Base-by-base conservation (phyloP, 2,797 vertebrate genomes). In the Pseudomugil tenellus region DNA sequence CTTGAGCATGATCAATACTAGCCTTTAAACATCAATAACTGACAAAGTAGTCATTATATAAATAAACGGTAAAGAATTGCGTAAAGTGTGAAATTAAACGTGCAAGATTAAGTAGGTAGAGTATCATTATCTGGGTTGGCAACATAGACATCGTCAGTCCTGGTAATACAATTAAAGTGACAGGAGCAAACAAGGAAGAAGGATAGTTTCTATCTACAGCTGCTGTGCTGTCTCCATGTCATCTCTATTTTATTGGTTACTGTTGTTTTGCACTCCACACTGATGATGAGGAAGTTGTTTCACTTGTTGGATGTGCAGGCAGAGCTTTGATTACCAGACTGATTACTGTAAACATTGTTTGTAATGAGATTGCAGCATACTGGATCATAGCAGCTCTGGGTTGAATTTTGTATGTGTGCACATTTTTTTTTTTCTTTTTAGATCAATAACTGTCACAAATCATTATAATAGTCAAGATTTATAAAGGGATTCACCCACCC, bases 381-480 rank as follows among this genome's bases (percentile, higher is more conserved):
- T 26, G 43, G 41, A 67, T 63, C 54, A 32, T 52, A 58, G 68
- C 61, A 31, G 25, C 9, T 35, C 55, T 52, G 28, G 58, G 74
- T 28, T 23, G 34, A 78, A 69, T 31, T 81, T 60, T 69, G 46
- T 23, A 26, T 21, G 62, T 63, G 58, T 67, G 67, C 25, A 6
- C 0, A 6, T 41, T 25, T 48, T 25, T 16, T 35, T 67, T 49
- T 23, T 43, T n/a, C 9, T n/a, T 16, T 48, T 67, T 60, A 68
- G 69, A 79, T 71, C 70, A 67, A 84, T 72, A 65, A 60, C 57
- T 79, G 63, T 79, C 57, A 68, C 48, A 57, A 61, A 79, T 74
- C 57, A 75, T 37, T 46, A 34, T 73, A 65, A 56, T 73, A 67
- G 72, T 63, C 60, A 31, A 39, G 65, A 83, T 82, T 72, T 73